Evolutionary conservation across 2,888 invertebrate species (phyloP).

Genomic region (Amblyjoppa fuscipennis): DNA sequence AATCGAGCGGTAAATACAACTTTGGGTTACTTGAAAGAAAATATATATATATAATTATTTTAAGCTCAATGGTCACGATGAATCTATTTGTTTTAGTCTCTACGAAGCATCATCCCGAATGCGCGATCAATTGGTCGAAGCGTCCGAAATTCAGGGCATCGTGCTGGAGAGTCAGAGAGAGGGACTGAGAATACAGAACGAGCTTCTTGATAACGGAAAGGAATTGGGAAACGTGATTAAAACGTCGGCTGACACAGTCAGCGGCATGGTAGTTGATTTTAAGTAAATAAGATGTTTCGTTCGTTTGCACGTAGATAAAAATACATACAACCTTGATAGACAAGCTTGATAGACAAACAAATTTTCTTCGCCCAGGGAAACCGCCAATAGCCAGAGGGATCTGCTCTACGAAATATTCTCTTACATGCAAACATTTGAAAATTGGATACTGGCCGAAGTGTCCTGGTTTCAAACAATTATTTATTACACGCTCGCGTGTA

Average conservation of each 20-base stretch:
- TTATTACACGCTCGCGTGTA: slow-evolving; percentile 87
- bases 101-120: slow-evolving; percentile 83
- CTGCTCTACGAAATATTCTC: slow-evolving; percentile 87
- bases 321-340: background rate
- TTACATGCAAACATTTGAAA: slow-evolving; percentile 87
- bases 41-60: no score
- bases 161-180: slow-evolving; percentile 85
- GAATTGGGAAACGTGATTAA: slow-evolving; percentile 85
- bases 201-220: slow-evolving; percentile 86
- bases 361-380: slow-evolving; percentile 80
- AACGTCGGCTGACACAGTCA: slow-evolving; percentile 85
- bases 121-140: slow-evolving; percentile 85
- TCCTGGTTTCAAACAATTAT: slow-evolving; percentile 88
- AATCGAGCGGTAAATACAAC: slow-evolving; percentile 81
- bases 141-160: slow-evolving; percentile 84
- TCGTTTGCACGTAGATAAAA: background rate
- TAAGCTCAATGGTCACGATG: no score
- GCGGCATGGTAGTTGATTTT: slow-evolving; percentile 86
- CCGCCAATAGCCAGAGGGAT: slow-evolving; percentile 87
- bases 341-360: background rate
- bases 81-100: slow-evolving; percentile 71
- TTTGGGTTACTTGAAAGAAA: no score
- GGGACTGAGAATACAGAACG: slow-evolving; percentile 85
- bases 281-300: slow-evolving; percentile 76
- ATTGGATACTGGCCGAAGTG: slow-evolving; percentile 88